Evolutionary conservation across 2,888 invertebrate species (phyloP).

Genomic region (Tubulanus polymorphus): DNA sequence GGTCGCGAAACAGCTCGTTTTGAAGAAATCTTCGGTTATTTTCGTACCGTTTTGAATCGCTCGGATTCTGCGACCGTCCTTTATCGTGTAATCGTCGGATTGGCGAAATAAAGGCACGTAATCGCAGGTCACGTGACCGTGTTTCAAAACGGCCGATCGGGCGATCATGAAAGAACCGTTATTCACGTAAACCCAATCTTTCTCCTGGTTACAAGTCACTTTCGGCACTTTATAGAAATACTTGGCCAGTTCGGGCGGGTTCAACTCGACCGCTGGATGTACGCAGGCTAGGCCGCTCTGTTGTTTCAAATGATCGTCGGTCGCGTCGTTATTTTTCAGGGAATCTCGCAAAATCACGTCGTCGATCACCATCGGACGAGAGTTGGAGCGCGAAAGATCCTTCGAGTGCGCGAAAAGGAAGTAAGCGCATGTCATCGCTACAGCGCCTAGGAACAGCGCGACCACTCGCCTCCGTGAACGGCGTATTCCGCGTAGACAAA

Average conservation of each 20-base stretch:
- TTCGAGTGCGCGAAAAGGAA: too few relatives aligned
- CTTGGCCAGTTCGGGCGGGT: conserved; percentile 70
- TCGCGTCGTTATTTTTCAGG: too few relatives aligned
- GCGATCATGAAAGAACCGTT: conserved; percentile 62
- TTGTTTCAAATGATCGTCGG: too few relatives aligned
- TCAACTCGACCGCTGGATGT: conserved; percentile 64
- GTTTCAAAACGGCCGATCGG: conserved; percentile 53
- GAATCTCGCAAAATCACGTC: too few relatives aligned
- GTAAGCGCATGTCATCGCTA: too few relatives aligned
- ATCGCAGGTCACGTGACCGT: conserved; percentile 57
- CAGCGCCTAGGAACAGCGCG: too few relatives aligned
- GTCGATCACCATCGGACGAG: too few relatives aligned
- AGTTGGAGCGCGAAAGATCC: too few relatives aligned
- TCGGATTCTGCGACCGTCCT: conserved; percentile 25
- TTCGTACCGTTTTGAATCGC: conserved; percentile 28
- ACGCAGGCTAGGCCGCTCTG: too few relatives aligned
- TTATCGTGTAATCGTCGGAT: conserved; percentile 26
- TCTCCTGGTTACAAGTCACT: conserved; percentile 62
- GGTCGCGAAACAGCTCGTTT: conserved; percentile 34
- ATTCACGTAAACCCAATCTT: conserved; percentile 75
- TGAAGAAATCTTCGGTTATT: conserved; percentile 41
- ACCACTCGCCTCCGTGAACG: too few relatives aligned
- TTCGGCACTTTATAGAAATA: conserved; percentile 65
- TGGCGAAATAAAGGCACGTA: conserved; percentile 57
- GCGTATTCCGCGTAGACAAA: too few relatives aligned